A percentile compares a stretch with the other conserved stretches of the same genome.
phyloP scores from a whole-genome alignment of 2,888 invertebrate species.

The Ferrisia virgata region DNA sequence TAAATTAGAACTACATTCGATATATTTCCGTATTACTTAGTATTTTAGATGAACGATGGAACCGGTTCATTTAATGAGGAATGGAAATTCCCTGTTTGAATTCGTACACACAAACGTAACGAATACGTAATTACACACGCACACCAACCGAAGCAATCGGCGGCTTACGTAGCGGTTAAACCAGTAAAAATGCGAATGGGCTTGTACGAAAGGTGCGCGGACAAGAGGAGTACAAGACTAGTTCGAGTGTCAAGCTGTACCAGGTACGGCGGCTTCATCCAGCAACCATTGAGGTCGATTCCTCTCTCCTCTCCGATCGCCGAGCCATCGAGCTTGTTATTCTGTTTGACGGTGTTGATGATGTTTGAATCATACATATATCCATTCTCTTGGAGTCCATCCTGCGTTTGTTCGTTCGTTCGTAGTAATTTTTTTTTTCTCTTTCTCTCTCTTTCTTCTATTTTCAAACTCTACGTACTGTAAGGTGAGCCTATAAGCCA shows the following conservation, averaged over 20 bases:
- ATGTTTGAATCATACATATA: constrained; percentile 28
- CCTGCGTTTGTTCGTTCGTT: not conserved
- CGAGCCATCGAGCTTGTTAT: not conserved
- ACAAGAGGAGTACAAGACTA: not conserved
- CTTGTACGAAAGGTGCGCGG: not conserved
- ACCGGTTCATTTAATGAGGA: constrained; percentile 41
- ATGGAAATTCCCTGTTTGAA: constrained; percentile 39
- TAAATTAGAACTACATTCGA: constrained; percentile 30
- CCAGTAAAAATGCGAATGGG: constrained; percentile 22
- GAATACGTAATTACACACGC: not conserved
- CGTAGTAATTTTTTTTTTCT: not conserved
- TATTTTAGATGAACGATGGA: constrained; percentile 36
- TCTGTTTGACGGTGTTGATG: constrained; percentile 9
- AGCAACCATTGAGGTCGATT: constrained; percentile 45
- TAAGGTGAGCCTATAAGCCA: too few relatives aligned
- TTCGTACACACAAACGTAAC: not conserved
- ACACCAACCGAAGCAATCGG: not conserved
- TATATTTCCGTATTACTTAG: constrained; percentile 33
- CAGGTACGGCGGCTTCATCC: constrained; percentile 46
- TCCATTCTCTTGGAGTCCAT: constrained; percentile 27
- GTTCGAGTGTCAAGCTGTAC: constrained; percentile 41
- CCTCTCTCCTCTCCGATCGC: constrained; percentile 16
- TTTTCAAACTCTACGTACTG: not conserved
- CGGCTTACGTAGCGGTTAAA: constrained; percentile 32
- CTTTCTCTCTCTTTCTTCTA: not conserved